phyloP scores from a whole-genome alignment of 2,113 vertebrate species.

The Cariama cristata region DNA sequence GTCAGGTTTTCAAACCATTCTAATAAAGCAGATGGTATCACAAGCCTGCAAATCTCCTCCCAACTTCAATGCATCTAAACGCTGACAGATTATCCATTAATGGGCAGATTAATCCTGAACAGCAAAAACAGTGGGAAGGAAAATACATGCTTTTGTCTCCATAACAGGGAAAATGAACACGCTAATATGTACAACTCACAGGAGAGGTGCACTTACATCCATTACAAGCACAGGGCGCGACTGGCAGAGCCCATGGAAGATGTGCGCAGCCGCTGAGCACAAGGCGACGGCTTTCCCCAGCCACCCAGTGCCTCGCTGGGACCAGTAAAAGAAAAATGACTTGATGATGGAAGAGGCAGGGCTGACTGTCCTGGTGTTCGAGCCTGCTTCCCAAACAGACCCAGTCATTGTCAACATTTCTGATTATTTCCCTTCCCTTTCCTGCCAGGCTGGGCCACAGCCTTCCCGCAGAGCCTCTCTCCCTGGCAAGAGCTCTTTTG shows the following conservation, averaged over 20 bases:
- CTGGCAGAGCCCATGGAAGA: not conserved
- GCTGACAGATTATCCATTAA: constrained; percentile 83
- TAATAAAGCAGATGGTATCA: constrained; percentile 82
- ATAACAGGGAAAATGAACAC: not conserved
- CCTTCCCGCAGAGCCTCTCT: not conserved
- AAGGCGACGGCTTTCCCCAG: rapidly evolving
- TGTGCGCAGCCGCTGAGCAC: not conserved
- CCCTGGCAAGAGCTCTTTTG: rapidly evolving
- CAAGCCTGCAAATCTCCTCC: constrained; percentile 79
- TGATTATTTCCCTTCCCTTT: not conserved
- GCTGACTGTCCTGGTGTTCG: not conserved
- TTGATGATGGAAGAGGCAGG: not conserved
- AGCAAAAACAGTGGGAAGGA: constrained; percentile 60
- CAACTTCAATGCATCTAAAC: constrained; percentile 78
- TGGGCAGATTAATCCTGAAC: constrained; percentile 83
- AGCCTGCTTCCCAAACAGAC: not conserved
- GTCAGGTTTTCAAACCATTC: constrained; percentile 80
- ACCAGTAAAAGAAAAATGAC: not conserved
- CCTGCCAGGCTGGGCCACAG: rapidly evolving
- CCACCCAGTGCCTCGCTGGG: not conserved
- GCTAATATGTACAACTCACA: constrained; percentile 2
- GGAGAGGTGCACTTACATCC: constrained; percentile 48
- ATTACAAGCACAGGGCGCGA: not conserved
- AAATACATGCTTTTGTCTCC: constrained; percentile 64
- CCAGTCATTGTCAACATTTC: rapidly evolving